Conservation (phyloP, 1,140 invertebrate species). For the Drosophila oshimai region DNA sequence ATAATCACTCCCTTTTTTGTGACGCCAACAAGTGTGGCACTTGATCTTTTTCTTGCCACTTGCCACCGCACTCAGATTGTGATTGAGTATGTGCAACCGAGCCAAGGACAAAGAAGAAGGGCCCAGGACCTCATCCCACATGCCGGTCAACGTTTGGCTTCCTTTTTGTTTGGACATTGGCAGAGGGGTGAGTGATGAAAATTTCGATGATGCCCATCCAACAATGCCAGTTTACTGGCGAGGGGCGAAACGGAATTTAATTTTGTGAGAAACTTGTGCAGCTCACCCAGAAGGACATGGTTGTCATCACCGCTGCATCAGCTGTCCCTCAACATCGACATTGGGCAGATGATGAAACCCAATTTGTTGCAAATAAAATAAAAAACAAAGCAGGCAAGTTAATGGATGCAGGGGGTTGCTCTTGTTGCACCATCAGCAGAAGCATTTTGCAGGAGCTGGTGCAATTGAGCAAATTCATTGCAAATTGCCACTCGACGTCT, state of each 20-base stretch:
- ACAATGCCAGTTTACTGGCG: constrained; percentile 38
- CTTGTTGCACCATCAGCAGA: constrained; percentile 17
- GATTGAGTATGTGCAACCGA: constrained; percentile 56
- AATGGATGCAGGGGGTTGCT: background rate
- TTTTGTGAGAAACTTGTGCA: constrained; percentile 55
- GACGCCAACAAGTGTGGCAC: constrained; percentile 76
- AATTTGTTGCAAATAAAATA: constrained; percentile 71
- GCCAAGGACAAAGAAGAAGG: constrained; percentile 7
- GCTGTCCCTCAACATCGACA: constrained; percentile 27
- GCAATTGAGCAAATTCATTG: constrained; percentile 58
- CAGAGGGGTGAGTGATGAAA: constrained; percentile 22
- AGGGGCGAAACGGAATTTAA: constrained; percentile 56
- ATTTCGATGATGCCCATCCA: constrained; percentile 40
- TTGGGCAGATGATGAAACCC: constrained; percentile 46
- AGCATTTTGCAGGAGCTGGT: constrained; percentile 6
- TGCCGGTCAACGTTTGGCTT: constrained; percentile 5
- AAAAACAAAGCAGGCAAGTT: constrained; percentile 38
- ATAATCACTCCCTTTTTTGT: constrained; percentile 47
- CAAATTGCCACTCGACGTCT: constrained; percentile 52
- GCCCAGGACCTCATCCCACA: background rate
- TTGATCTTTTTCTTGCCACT: constrained; percentile 72
- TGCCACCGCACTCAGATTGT: constrained; percentile 41
- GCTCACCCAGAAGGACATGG: constrained; percentile 12
- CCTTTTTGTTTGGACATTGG: constrained; percentile 18
- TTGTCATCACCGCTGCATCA: constrained; percentile 36